Evolutionary conservation across 2,797 vertebrate species (phyloP), one percentile per base, ranked within the genome.

Genomic region (Cetoscarus ocellatus): DNA sequence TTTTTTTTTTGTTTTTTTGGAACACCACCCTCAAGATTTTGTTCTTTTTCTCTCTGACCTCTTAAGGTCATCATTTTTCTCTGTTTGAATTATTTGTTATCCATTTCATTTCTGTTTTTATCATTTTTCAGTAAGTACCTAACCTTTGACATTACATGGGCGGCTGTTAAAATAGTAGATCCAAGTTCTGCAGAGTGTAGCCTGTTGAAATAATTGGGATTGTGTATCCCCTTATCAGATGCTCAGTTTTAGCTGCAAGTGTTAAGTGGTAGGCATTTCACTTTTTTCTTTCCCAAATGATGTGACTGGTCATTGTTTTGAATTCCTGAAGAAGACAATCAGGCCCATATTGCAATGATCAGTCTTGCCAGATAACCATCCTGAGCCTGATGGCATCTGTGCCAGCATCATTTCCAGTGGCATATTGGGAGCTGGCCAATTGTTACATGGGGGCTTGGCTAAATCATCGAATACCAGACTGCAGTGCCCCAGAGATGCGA

Each of bases 291-390:
- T 6, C 49, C 49, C 10, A 12, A 18, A 51, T 51, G 11, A 14
- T 27, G 34, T 51, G 3, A 5, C 2, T 34, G 50, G 50, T 34
- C 50, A 51, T 51, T 12, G 50, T 34, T 7, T 34, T 34, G 12
- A 8, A 27, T 19, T 12, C 11, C 12, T 34, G 6, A 13, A 34
- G 50, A 34, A 34, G 50, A 34, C 34, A 13, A 51, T 12, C 27
- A 14, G 27, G 19, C 27, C 50, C 50, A 51, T 51, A 34, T 34
- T 34, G 19, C 50, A 34, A 6, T 34, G 12, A 3, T 12, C 50
- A 51, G 19, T 12, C 19, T 13, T 51, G 49, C 49, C 49, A 51
- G 49, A 51, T 51, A 27, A 17, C 49, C 49, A 51, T 27, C 50
- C 50, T 34, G 11, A 13, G 49, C 49, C 19, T 51, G 49, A 27